phyloP scores from a whole-genome alignment of 2,888 invertebrate species.

The Cantharis rufa region DNA sequence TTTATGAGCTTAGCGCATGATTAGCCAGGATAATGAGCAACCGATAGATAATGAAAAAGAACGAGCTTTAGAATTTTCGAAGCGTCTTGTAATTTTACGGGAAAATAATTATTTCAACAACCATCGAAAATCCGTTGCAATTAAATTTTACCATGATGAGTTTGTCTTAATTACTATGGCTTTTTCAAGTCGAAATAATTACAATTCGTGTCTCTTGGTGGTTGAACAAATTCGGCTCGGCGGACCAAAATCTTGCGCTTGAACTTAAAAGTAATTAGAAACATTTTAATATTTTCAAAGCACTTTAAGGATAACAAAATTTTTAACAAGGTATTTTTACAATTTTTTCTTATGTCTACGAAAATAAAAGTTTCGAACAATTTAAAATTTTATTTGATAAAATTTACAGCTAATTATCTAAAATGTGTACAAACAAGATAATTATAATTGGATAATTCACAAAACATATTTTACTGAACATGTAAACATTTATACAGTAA shows the following conservation, averaged over 20 bases:
- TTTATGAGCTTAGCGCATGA: background rate
- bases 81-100: background rate
- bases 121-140: background rate
- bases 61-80: background rate
- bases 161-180: background rate
- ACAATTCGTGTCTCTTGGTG: background rate
- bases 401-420: background rate
- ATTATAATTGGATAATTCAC: background rate
- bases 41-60: background rate
- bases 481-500: background rate
- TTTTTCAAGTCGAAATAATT: background rate
- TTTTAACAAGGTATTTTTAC: background rate
- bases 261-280: background rate
- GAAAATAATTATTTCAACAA: background rate
- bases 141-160: background rate
- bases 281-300: background rate
- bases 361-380: background rate
- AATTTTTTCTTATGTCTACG: background rate
- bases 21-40: background rate
- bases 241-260: background rate
- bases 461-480: background rate
- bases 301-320: background rate
- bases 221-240: background rate
- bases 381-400: background rate
- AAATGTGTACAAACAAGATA: background rate